phyloP scores from a whole-genome alignment of 2,888 invertebrate genomes.

The Polyommatus iphigenia region DNA sequence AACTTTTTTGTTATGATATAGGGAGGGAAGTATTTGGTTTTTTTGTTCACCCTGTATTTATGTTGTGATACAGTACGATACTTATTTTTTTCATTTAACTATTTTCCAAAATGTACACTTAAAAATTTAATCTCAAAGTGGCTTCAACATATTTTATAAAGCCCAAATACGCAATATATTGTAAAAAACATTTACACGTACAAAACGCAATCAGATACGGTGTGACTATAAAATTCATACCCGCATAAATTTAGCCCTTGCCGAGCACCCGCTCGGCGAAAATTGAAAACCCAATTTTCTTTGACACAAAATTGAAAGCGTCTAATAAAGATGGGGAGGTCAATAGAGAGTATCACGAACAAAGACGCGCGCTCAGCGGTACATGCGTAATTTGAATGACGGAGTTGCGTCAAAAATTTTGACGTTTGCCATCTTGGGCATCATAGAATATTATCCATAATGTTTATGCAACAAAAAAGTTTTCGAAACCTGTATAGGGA shows the following conservation, averaged over 20 bases:
- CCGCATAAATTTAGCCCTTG: constrained; percentile 42
- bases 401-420: constrained; percentile 18
- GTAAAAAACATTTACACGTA: constrained; percentile 41
- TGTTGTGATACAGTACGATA: background rate
- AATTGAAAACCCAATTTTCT: constrained; percentile 44
- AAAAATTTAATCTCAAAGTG: background rate
- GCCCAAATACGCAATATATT: constrained; percentile 33
- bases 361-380: constrained; percentile 38
- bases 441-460: no score
- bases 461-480: no score
- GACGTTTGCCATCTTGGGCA: background rate
- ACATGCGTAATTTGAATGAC: constrained; percentile 41
- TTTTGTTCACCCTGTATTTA: background rate
- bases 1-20: constrained; percentile 11
- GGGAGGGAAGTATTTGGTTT: background rate
- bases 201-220: constrained; percentile 42
- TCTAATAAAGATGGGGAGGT: constrained; percentile 42
- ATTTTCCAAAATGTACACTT: background rate
- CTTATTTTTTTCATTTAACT: background rate
- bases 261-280: constrained; percentile 40
- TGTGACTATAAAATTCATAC: constrained; percentile 44
- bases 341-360: constrained; percentile 42
- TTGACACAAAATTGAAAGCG: constrained; percentile 43
- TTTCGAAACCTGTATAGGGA: no score
- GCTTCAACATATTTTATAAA: background rate